A percentile compares a stretch with the other conserved stretches of the same genome.
phyloP scores from a whole-genome alignment of 2,888 invertebrate genomes.

The Lepidochitona cinerea region DNA sequence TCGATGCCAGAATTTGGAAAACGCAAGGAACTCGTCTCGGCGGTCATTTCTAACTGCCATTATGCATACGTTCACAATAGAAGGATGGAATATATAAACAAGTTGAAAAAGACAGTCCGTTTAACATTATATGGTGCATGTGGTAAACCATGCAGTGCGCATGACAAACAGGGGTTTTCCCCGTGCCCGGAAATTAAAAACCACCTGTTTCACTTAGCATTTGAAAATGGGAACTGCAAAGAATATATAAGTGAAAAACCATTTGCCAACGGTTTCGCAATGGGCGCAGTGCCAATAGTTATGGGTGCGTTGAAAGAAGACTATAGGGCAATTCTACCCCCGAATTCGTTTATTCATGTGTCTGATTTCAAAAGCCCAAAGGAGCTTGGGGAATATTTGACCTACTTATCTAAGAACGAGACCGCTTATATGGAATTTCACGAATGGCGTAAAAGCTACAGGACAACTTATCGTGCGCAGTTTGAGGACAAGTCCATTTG shows the following conservation, averaged over 20 bases:
- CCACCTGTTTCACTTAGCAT: neutral
- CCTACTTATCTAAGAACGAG: neutral
- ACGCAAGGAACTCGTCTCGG: neutral
- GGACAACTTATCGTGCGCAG: neutral
- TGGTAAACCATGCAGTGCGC: neutral
- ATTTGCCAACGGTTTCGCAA: neutral
- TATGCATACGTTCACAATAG: neutral
- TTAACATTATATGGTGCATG: neutral
- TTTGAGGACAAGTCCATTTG: neutral
- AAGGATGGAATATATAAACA: neutral
- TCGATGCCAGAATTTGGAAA: neutral
- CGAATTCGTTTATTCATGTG: neutral
- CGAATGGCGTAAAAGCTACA: neutral
- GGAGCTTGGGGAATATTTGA: neutral
- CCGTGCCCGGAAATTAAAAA: neutral
- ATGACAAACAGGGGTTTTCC: too few species aligned
- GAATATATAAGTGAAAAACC: neutral
- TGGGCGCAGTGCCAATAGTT: neutral
- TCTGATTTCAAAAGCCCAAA: neutral
- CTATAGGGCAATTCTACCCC: neutral
- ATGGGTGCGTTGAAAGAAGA: neutral
- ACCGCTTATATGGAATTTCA: neutral
- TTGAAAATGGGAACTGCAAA: constrained; percentile 1
- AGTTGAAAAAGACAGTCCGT: neutral
- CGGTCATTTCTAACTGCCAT: neutral